Conservation (phyloP, 2,797 vertebrate genomes). For the Gymnocypris eckloni region DNA sequence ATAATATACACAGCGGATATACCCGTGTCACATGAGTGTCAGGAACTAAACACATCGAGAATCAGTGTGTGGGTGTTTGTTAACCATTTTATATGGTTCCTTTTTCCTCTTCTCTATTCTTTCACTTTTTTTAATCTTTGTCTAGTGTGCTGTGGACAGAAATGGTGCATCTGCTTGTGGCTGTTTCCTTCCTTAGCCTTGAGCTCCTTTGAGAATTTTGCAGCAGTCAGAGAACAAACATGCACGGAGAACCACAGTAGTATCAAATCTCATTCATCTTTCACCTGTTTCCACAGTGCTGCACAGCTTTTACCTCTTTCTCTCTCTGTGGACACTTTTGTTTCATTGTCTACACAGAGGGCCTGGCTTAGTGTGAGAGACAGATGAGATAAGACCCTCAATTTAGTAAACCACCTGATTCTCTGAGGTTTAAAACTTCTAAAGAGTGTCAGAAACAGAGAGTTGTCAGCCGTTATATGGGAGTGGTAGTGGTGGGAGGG, state of each 20-base stretch:
- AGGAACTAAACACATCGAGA: conserved; percentile 70
- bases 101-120: conserved; percentile 41
- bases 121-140: conserved; percentile 62
- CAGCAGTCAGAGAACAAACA: conserved; percentile 70
- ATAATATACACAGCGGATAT: conserved; percentile 75
- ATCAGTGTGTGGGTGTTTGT: conserved; percentile 68
- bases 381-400: conserved; percentile 37
- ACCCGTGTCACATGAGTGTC: conserved; percentile 79
- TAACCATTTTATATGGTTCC: conserved; percentile 58
- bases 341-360: neutral
- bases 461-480: neutral
- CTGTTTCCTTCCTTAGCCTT: conserved; percentile 44
- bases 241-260: conserved; percentile 64
- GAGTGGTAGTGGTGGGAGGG: neutral
- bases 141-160: conserved; percentile 53
- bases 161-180: conserved; percentile 41
- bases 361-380: neutral
- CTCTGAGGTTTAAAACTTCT: neutral
- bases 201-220: conserved; percentile 62
- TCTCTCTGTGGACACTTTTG: conserved; percentile 13
- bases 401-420: conserved; percentile 37
- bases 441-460: neutral
- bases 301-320: conserved; percentile 31
- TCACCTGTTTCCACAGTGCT: conserved; percentile 70
- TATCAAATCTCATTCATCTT: conserved; percentile 63